phyloP scores from a whole-genome alignment of 2,113 vertebrate genomes.

The Ceyx cyanopectus region DNA sequence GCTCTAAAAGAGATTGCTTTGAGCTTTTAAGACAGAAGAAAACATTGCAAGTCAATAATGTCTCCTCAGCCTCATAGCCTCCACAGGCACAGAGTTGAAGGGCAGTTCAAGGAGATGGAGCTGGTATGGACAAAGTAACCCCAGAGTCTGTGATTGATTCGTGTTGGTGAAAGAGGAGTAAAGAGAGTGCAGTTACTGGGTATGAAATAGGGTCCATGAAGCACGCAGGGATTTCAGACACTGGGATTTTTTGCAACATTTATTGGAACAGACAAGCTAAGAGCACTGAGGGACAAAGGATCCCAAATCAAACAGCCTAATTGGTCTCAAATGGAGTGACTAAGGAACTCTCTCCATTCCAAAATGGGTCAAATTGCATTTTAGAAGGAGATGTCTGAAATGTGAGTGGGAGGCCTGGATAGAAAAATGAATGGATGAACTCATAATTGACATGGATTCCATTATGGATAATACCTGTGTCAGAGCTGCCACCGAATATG shows the following conservation, averaged over 20 bases:
- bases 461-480: constrained; percentile 71
- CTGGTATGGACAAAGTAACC: not conserved
- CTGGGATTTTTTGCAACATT: constrained; percentile 11
- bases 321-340: constrained; percentile 71
- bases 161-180: not conserved
- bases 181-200: not conserved
- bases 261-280: constrained; percentile 65
- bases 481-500: constrained; percentile 54
- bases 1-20: not conserved
- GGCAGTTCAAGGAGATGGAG: constrained; percentile 6
- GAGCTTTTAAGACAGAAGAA: not conserved
- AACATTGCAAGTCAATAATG: not conserved
- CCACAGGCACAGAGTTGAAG: not conserved
- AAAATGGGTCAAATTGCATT: constrained; percentile 69
- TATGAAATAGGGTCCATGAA: constrained; percentile 36
- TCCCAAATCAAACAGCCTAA: constrained; percentile 69
- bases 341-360: constrained; percentile 63
- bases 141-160: not conserved
- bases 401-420: constrained; percentile 66
- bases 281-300: constrained; percentile 53
- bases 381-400: constrained; percentile 67
- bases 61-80: not conserved
- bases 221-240: constrained; percentile 19
- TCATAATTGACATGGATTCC: constrained; percentile 72
- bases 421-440: constrained; percentile 64